Evolutionary conservation across 2,113 vertebrate species (phyloP).

Genomic region (Corvus hawaiiensis): DNA sequence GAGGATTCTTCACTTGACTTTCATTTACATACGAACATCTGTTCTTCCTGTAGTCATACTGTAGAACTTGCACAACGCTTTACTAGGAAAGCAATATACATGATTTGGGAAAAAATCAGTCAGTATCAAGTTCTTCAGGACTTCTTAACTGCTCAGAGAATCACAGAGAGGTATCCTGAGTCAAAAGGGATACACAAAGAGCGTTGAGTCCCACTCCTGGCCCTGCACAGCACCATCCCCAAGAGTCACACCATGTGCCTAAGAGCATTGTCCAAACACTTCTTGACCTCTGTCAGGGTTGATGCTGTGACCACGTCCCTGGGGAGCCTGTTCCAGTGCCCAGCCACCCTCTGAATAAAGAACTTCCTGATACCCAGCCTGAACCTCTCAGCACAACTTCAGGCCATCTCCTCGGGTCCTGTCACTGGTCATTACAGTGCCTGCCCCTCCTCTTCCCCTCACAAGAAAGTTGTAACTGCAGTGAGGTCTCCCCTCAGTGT

Average conservation of each 20-base stretch:
- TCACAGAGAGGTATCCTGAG: not conserved
- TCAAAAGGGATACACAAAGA: not conserved
- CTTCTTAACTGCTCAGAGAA: not conserved
- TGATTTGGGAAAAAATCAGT: not conserved
- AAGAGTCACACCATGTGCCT: not conserved
- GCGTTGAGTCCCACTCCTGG: not conserved
- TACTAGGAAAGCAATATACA: not conserved
- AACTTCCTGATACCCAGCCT: not conserved
- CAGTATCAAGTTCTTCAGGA: not conserved
- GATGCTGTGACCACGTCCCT: not conserved
- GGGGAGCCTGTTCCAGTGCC: not conserved
- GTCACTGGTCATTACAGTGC: not conserved
- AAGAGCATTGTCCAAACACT: not conserved
- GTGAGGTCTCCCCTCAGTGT: not conserved
- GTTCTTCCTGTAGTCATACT: not conserved
- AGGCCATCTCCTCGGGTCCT: not conserved
- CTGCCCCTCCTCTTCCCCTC: not conserved
- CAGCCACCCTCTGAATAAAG: not conserved
- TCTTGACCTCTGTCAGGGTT: not conserved
- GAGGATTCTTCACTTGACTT: not conserved
- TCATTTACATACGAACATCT: not conserved
- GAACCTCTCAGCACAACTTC: not conserved
- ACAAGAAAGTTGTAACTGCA: not conserved
- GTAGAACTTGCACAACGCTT: not conserved
- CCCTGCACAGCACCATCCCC: not conserved